Evolutionary conservation across 2,113 vertebrate genomes (phyloP).

Genomic region (Ictalurus punctatus): DNA sequence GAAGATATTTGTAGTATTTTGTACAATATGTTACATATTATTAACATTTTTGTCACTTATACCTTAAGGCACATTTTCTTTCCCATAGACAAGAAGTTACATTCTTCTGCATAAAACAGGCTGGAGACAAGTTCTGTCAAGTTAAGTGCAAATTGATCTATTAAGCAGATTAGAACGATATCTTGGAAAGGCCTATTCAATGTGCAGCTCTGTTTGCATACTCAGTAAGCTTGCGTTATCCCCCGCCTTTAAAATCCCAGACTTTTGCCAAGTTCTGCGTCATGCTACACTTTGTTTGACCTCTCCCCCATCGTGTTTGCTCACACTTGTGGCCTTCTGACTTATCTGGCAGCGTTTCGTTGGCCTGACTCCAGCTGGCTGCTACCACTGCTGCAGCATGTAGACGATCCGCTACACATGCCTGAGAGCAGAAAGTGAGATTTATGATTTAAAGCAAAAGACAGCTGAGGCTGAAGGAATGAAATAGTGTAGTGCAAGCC

Average conservation of each 20-base stretch:
- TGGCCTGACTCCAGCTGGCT: slow-evolving; percentile 66
- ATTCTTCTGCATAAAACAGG: neutral
- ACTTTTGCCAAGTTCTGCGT: slow-evolving; percentile 55
- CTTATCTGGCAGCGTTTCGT: slow-evolving; percentile 61
- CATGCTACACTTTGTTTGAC: slow-evolving; percentile 65
- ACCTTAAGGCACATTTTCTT: neutral
- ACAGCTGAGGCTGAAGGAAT: slow-evolving; percentile 28
- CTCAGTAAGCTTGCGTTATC: slow-evolving; percentile 4
- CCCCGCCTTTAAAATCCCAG: slow-evolving; percentile 22
- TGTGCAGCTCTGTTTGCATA: slow-evolving; percentile 41
- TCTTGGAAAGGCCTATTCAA: slow-evolving; percentile 41
- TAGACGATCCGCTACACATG: slow-evolving; percentile 49
- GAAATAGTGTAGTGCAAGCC: slow-evolving; percentile 26
- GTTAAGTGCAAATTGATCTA: slow-evolving; percentile 20
- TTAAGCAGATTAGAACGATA: slow-evolving; percentile 37
- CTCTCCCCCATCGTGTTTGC: slow-evolving; percentile 56
- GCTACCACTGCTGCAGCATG: slow-evolving; percentile 12
- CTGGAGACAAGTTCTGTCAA: slow-evolving; percentile 2
- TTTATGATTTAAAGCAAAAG: slow-evolving; percentile 44
- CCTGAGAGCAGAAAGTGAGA: slow-evolving; percentile 40
- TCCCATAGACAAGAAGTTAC: neutral
- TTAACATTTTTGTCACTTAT: neutral
- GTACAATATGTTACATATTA: neutral
- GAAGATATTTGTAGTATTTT: neutral
- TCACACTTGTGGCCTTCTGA: slow-evolving; percentile 58